Evolutionary conservation across 2,113 vertebrate genomes (phyloP).

Genomic region (Clarias magur): DNA sequence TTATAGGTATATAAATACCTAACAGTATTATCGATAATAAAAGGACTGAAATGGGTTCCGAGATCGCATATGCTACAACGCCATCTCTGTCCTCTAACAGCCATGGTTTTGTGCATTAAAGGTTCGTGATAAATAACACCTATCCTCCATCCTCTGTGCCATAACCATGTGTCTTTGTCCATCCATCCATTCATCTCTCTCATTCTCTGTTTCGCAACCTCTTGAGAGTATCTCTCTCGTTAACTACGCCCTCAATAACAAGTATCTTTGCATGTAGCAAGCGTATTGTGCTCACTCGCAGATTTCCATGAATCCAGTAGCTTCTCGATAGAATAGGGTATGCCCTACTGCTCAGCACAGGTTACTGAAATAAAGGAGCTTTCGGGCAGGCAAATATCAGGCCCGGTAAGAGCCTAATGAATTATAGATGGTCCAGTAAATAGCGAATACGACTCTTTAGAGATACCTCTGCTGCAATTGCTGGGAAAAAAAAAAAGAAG

Average conservation of each 20-base stretch:
- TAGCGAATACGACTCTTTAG: constrained; percentile 59
- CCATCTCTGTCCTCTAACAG: neutral
- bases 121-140: neutral
- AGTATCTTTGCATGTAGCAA: neutral
- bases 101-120: neutral
- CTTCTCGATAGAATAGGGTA: neutral
- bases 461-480: neutral
- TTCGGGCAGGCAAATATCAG: constrained; percentile 64
- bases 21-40: neutral
- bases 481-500: neutral
- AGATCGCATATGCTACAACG: neutral
- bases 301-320: constrained; percentile 29
- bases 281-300: neutral
- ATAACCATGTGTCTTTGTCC: neutral
- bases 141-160: neutral
- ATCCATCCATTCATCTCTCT: neutral
- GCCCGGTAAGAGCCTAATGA: constrained; percentile 60
- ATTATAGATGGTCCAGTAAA: constrained; percentile 76
- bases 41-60: neutral
- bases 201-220: neutral
- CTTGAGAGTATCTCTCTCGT: neutral
- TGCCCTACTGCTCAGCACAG: constrained; percentile 16
- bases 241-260: neutral
- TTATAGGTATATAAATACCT: no score
- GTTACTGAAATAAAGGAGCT: constrained; percentile 55